phyloP scores from a whole-genome alignment of 2,888 invertebrate genomes.

The Andrena trimmerana region DNA sequence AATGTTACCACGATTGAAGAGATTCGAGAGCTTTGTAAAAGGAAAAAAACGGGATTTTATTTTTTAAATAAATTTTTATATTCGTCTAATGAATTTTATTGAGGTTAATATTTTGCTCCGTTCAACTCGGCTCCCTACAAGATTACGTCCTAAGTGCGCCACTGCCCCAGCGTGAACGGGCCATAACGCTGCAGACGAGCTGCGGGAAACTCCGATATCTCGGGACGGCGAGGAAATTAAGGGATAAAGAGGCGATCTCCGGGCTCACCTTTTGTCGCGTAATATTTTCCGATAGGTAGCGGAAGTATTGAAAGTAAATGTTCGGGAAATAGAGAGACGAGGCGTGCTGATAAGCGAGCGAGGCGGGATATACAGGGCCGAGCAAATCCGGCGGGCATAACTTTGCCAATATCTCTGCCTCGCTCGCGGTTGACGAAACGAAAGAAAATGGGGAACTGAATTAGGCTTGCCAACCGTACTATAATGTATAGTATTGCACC shows the following conservation, averaged over 20 bases:
- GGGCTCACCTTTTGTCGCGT: slow-evolving; percentile 52
- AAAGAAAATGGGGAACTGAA: background rate
- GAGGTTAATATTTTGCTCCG: too few relatives aligned
- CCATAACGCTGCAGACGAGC: slow-evolving; percentile 29
- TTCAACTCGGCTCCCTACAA: too few relatives aligned
- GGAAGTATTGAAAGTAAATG: slow-evolving; percentile 58
- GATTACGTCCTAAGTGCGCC: too few relatives aligned
- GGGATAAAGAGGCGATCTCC: slow-evolving; percentile 46
- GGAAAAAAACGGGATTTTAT: too few relatives aligned
- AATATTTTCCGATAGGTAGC: slow-evolving; percentile 56
- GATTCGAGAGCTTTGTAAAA: too few relatives aligned
- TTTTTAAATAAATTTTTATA: too few relatives aligned
- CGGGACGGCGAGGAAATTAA: slow-evolving; percentile 40
- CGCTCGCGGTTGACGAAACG: background rate
- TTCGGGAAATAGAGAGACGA: slow-evolving; percentile 43
- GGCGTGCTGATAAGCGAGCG: slow-evolving; percentile 39
- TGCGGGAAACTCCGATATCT: slow-evolving; percentile 3
- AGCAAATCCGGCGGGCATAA: slow-evolving; percentile 7
- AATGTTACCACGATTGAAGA: too few relatives aligned
- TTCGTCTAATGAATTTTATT: too few relatives aligned
- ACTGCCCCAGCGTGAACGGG: background rate
- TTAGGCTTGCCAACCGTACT: background rate
- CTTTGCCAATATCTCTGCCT: background rate
- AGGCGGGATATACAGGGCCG: background rate
- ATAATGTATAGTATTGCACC: too few relatives aligned